phyloP scores from a whole-genome alignment of 2,888 invertebrate species.

The Endotricha flammealis region DNA sequence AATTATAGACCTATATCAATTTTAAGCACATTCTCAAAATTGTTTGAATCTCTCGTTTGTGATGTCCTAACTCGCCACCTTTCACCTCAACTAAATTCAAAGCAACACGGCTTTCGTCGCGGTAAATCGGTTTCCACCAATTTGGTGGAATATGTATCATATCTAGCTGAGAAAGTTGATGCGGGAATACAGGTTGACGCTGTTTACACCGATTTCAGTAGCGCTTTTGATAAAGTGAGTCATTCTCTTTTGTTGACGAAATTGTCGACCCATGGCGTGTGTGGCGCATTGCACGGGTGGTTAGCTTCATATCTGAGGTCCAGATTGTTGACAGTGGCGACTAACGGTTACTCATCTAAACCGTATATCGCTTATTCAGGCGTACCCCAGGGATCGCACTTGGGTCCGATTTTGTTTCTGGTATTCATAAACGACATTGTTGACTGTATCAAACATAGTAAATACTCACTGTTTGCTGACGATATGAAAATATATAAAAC shows the following conservation, averaged over 20 bases:
- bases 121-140: too few relatives aligned
- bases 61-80: too few relatives aligned
- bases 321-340: background rate
- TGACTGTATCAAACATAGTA: too few relatives aligned
- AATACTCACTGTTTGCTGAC: background rate
- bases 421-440: background rate
- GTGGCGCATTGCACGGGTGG: background rate
- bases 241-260: background rate
- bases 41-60: too few relatives aligned
- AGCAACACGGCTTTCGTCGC: too few relatives aligned
- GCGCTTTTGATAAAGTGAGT: background rate
- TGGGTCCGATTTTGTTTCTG: constrained; percentile 4
- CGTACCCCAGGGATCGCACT: background rate
- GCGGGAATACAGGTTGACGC: too few relatives aligned
- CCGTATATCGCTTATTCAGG: background rate
- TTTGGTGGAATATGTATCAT: too few relatives aligned
- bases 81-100: too few relatives aligned
- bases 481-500: constrained; percentile 2
- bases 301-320: background rate
- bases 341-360: background rate
- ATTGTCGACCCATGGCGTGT: background rate
- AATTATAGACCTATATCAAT: too few relatives aligned
- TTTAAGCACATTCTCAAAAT: too few relatives aligned
- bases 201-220: background rate
- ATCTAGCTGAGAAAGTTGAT: too few relatives aligned